Percentiles rank a stretch among this genome's conserved stretches.
Evolutionary conservation across 2,797 vertebrate genomes (phyloP).

Genomic region (Fistularia tabacaria): DNA sequence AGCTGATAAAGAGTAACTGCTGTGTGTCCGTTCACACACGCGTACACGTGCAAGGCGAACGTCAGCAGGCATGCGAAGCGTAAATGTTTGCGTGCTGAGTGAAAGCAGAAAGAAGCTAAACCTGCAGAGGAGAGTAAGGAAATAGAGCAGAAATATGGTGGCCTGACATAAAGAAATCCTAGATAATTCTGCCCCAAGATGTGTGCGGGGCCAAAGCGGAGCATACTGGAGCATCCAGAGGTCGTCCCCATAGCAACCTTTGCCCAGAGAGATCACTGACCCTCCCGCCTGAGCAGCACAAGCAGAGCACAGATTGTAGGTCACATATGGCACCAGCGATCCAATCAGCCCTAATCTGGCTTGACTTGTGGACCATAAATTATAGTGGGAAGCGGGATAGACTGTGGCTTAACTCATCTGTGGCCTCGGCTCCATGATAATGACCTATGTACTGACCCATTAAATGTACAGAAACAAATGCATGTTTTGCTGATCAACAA

Average conservation of each 20-base stretch:
- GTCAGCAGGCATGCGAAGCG: conserved; percentile 22
- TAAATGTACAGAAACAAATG: conserved; percentile 53
- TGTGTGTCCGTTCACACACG: neutral
- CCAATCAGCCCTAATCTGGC: conserved; percentile 77
- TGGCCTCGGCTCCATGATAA: conserved; percentile 40
- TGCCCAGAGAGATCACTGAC: conserved; percentile 72
- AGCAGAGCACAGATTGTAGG: conserved; percentile 73
- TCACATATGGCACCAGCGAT: conserved; percentile 77
- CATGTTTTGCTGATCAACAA: conserved; percentile 19
- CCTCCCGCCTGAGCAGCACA: conserved; percentile 63
- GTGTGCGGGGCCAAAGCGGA: conserved; percentile 53
- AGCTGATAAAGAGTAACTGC: too few relatives aligned
- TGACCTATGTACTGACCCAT: conserved; percentile 42
- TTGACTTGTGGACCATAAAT: conserved; percentile 75
- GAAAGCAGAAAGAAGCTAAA: conserved; percentile 36
- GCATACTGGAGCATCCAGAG: conserved; percentile 66
- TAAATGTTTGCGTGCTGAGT: conserved; percentile 25
- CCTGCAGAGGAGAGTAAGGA: conserved; percentile 53
- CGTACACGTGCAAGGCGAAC: conserved; percentile 4
- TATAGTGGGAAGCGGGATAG: conserved; percentile 68
- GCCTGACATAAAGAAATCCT: conserved; percentile 67
- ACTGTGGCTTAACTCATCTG: conserved; percentile 56
- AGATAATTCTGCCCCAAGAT: conserved; percentile 67
- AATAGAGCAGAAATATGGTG: conserved; percentile 77
- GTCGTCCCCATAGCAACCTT: conserved; percentile 85